These are phyloP conservation scores for Disparrhopalites patrizii DNA, from an alignment of 2,888 invertebrate species.

Conservation along the genomic window DNA sequence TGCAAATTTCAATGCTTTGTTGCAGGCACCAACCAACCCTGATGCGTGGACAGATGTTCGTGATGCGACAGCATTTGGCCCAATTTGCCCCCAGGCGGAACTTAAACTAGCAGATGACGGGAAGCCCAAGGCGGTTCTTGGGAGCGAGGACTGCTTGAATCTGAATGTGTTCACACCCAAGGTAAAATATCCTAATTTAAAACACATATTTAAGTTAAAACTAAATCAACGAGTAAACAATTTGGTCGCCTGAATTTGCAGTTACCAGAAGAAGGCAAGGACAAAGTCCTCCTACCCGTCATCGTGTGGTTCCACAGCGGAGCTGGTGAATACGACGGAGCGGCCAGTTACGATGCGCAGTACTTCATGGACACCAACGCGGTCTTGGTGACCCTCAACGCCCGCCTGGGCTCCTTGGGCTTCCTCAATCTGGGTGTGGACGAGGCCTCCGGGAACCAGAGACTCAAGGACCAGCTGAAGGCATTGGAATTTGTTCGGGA, in stretches of 20 bases:
- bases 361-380: conserved; percentile 41
- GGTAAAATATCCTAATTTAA: conserved; percentile 15
- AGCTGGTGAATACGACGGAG: conserved; percentile 21
- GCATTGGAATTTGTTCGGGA: conserved; percentile 28
- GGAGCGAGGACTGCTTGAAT: conserved; percentile 39
- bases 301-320: conserved; percentile 37
- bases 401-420: conserved; percentile 25
- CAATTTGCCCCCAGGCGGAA: conserved; percentile 30
- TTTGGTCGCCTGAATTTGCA: neutral
- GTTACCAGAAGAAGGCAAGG: conserved; percentile 31
- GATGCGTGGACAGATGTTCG: conserved; percentile 37
- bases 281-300: conserved; percentile 37
- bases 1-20: neutral
- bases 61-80: conserved; percentile 31
- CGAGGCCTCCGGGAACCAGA: conserved; percentile 29
- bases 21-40: conserved; percentile 29
- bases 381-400: conserved; percentile 33
- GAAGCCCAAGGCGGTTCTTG: conserved; percentile 12
- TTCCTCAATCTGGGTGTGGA: conserved; percentile 26
- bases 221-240: neutral
- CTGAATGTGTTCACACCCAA: conserved; percentile 38
- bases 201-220: too few relatives aligned
- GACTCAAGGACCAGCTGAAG: conserved; percentile 27
- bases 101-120: neutral
- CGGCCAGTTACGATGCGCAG: conserved; percentile 20